phyloP scores from a whole-genome alignment of 2,113 vertebrate genomes.

The Mellivora capensis region DNA sequence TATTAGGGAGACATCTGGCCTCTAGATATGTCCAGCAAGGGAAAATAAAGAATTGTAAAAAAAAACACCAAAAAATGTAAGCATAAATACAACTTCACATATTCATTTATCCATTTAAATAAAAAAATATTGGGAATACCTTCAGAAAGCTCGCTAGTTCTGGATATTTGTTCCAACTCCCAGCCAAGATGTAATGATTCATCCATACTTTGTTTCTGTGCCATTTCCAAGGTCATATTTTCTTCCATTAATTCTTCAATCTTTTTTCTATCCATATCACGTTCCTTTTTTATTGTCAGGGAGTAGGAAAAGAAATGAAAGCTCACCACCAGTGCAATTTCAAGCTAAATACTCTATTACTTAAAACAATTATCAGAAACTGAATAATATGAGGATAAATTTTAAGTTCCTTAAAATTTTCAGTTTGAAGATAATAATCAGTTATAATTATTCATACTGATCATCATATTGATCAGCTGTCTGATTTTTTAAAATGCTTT shows the following conservation, averaged over 20 bases:
- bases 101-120: conserved; percentile 41
- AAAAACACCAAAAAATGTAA: conserved; percentile 34
- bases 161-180: conserved; percentile 97
- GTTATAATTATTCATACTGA: neutral
- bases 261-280: conserved; percentile 96
- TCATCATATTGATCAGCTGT: neutral
- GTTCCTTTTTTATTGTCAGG: conserved; percentile 84
- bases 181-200: conserved; percentile 98
- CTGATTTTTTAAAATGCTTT: neutral
- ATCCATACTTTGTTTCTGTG: conserved; percentile 99
- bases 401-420: conserved; percentile 26
- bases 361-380: conserved; percentile 15
- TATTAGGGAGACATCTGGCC: neutral
- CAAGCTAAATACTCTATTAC: neutral
- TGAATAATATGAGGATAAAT: neutral
- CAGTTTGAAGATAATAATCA: neutral
- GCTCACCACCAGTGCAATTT: conserved; percentile 26
- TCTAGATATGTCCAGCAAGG: neutral
- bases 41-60: conserved; percentile 21
- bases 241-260: conserved; percentile 98
- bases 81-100: neutral
- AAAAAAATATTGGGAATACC: conserved; percentile 79
- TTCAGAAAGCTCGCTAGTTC: conserved; percentile 93
- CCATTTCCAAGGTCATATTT: conserved; percentile 97
- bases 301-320: conserved; percentile 40